Base-by-base conservation (phyloP, 2,113 vertebrate species). In the Pomatostomus ruficeps region DNA sequence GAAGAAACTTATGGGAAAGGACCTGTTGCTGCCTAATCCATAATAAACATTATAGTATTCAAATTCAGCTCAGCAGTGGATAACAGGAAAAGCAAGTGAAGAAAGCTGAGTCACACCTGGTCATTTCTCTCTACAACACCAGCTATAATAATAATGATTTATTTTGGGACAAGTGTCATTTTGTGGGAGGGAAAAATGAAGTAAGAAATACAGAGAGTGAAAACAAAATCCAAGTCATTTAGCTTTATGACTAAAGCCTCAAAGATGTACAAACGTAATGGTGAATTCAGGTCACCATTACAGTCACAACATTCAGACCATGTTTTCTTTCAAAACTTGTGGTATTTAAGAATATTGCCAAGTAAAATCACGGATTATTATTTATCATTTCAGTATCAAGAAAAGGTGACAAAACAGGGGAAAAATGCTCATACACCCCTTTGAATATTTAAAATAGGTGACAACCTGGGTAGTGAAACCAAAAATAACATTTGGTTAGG, bases 281-380 rank as follows among this genome's bases (percentile, higher is more conserved):
- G 88, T 89, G 46, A 91, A 91, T 91, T 96, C 71, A 93, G 85
- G 85, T 93, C 93, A 96, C 58, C 74, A 46, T 49, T 71, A 85
- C 46, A 96, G 82, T 82, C 88, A 90, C 59, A 85, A 95, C 87
- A 90, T 85, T 93, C 78, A 94, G 71, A 72, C 23, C 18, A 20
- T 95, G 91, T 96, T 95, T 96, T 94, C 85, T 85, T 93, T 94
- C 74, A 89, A 94, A 97, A 96, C 71, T 73, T 89, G 67, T 59
- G 59, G 62, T 71, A 85, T 88, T 91, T 79, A 74, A 88, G 28
- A 63, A 68, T 36, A 57, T 1, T 59, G 95, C 71, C 88, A 97
- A 96, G 58, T 80, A 94, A 95, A 96, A 94, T 51, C 6, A 63
- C 33, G 38, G 46, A 80, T 57, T 73, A 82, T 65, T 95, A 89